Conservation (phyloP, 2,797 vertebrate genomes). For the Sebastes matsubarae region DNA sequence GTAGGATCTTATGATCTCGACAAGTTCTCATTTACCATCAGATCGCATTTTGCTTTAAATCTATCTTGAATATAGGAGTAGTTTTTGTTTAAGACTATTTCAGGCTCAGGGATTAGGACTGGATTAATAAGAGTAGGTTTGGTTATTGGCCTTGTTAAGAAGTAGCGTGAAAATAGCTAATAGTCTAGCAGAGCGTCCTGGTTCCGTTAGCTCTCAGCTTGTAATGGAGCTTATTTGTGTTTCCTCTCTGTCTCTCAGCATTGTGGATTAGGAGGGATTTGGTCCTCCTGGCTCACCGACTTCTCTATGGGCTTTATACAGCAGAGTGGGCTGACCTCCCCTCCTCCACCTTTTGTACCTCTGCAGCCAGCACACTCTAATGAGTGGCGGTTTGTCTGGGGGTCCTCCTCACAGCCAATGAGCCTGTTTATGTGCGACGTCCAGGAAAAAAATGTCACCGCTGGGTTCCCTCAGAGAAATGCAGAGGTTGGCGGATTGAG, state of each 20-base stretch:
- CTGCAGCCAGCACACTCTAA: conserved; percentile 52
- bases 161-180: not conserved
- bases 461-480: conserved; percentile 21
- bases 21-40: not conserved
- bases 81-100: not conserved
- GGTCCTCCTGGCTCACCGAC: conserved; percentile 60
- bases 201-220: conserved; percentile 43
- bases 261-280: conserved; percentile 75
- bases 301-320: conserved; percentile 58
- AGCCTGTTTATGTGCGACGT: conserved; percentile 30
- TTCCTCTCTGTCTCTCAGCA: conserved; percentile 46
- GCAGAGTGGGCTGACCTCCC: conserved; percentile 56
- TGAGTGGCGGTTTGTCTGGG: conserved; percentile 27
- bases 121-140: not conserved
- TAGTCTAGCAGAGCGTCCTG: not conserved
- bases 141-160: not conserved
- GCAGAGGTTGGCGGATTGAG: not conserved
- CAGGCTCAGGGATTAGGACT: not conserved
- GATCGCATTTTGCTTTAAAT: not conserved
- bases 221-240: conserved; percentile 66
- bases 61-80: not conserved
- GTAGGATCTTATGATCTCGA: not conserved
- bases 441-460: conserved; percentile 21
- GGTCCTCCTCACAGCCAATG: conserved; percentile 31
- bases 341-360: conserved; percentile 59